Evolutionary conservation across 2,888 invertebrate species (phyloP).

Genomic region (Eurois occulta): DNA sequence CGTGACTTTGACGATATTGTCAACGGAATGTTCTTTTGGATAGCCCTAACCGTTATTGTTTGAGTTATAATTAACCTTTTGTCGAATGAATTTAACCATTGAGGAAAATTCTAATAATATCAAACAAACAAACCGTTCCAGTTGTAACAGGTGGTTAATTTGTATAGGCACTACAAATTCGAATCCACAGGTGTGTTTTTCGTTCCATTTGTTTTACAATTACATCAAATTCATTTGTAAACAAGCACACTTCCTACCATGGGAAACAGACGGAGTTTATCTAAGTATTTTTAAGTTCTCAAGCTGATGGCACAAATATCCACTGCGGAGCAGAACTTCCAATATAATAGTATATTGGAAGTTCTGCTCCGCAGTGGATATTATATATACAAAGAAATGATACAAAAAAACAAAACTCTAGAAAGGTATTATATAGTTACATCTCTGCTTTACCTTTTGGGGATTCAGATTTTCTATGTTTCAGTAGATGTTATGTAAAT

Average conservation of each 20-base stretch:
- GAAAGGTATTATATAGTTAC: not conserved
- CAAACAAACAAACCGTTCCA: not conserved
- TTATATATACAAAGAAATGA: not conserved
- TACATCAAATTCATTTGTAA: not conserved
- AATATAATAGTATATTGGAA: not conserved
- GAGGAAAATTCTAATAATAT: not conserved
- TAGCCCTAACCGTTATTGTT: not conserved
- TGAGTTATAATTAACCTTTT: not conserved
- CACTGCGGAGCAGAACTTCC: not conserved
- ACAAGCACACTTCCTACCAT: not conserved
- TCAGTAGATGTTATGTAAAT: not conserved
- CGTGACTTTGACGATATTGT: not conserved
- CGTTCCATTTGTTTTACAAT: not conserved
- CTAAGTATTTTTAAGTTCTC: not conserved
- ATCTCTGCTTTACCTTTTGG: not conserved
- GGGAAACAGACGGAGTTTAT: not conserved
- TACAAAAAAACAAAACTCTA: not conserved
- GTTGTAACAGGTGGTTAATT: not conserved
- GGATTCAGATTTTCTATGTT: not conserved
- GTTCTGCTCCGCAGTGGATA: too few relatives aligned
- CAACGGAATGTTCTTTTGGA: too few relatives aligned
- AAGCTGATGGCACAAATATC: not conserved
- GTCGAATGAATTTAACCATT: not conserved
- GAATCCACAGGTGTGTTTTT: not conserved
- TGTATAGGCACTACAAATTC: not conserved